Conservation (phyloP, 2,797 vertebrate species). For the Myotis vivesi region DNA sequence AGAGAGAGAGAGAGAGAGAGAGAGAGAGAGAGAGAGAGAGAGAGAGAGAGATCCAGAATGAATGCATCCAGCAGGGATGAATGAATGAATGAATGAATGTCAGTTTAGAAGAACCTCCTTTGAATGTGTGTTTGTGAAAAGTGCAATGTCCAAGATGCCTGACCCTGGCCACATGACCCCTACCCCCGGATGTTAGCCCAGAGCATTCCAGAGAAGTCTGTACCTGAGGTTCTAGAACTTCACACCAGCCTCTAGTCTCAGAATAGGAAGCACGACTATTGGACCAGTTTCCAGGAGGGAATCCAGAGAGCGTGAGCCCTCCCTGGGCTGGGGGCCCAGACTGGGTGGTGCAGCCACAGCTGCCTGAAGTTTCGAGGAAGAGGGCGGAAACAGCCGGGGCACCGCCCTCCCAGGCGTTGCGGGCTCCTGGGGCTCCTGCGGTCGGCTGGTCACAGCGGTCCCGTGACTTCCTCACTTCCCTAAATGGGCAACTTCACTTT, state of each 20-base stretch:
- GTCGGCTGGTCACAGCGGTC: slow-evolving; percentile 28
- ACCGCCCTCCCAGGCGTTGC: neutral
- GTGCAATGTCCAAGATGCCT: neutral
- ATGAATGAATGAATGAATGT: neutral
- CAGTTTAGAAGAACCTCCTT: neutral
- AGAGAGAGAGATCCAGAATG: neutral
- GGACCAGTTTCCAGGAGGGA: neutral
- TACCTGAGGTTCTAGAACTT: neutral
- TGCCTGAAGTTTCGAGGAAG: slow-evolving; percentile 63
- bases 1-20: neutral
- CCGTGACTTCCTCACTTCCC: slow-evolving; percentile 66
- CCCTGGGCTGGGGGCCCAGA: neutral
- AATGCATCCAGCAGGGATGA: neutral
- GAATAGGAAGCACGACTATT: too few relatives aligned
- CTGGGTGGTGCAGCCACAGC: slow-evolving; percentile 67
- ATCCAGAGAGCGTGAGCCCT: neutral
- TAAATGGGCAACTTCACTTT: slow-evolving; percentile 63
- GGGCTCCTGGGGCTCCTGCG: slow-evolving; percentile 51
- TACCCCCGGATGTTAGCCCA: neutral
- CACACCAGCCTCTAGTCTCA: neutral
- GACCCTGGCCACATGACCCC: neutral
- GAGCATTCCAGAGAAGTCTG: neutral
- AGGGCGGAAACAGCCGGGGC: slow-evolving; percentile 50
- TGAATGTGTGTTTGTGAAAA: neutral
- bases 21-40: neutral